These are phyloP conservation scores for Drosophila recens DNA, from an alignment of 2,888 invertebrate species.

Conservation along the genomic window DNA sequence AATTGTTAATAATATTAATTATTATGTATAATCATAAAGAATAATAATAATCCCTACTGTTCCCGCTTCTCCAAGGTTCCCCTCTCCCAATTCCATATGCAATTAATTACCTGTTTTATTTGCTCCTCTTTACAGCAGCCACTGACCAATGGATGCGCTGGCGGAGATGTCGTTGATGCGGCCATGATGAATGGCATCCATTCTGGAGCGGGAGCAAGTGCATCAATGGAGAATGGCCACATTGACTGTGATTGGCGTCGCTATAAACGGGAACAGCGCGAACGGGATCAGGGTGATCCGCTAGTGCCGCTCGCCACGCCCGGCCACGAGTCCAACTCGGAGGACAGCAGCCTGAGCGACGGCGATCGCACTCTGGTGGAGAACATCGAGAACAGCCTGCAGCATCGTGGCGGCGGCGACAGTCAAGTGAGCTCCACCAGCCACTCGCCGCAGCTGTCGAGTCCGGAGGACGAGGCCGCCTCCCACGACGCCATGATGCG, in stretches of 20 bases:
- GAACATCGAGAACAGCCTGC: constrained; percentile 78
- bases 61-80: too few species aligned
- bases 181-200: constrained; percentile 78
- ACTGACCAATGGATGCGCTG: constrained; percentile 64
- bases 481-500: constrained; percentile 79
- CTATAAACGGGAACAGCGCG: constrained; percentile 56
- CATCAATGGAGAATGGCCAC: constrained; percentile 26
- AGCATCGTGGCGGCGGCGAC: constrained; percentile 79
- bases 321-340: constrained; percentile 89
- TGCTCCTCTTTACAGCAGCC: constrained; percentile 36
- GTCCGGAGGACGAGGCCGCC: constrained; percentile 83
- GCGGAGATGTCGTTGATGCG: constrained; percentile 83
- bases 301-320: constrained; percentile 83
- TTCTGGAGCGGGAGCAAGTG: constrained; percentile 9
- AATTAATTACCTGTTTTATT: too few species aligned
- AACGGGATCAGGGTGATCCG: constrained; percentile 46
- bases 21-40: too few species aligned
- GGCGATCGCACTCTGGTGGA: constrained; percentile 88
- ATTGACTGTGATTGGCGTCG: constrained; percentile 68
- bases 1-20: too few species aligned
- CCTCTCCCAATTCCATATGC: too few species aligned
- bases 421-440: constrained; percentile 84
- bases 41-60: too few species aligned
- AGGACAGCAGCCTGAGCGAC: constrained; percentile 91
- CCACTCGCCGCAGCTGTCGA: constrained; percentile 85